These are phyloP conservation scores for Caenorhabditis tropicalis DNA, from an alignment of 1,140 invertebrate species.

Conservation along the genomic window DNA sequence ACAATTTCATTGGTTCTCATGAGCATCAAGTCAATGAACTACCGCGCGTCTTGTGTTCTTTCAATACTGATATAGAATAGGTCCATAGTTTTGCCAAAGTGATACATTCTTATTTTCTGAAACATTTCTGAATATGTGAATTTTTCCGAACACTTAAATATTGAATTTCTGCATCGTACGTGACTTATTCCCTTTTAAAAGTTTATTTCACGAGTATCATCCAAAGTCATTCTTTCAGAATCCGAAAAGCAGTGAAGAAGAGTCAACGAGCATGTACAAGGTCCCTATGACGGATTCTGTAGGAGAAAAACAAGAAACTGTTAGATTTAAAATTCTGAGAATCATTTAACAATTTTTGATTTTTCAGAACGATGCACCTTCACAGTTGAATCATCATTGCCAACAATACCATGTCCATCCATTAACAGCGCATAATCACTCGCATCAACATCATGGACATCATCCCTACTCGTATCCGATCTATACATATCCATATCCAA, in stretches of 20 bases:
- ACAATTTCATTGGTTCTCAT: background rate
- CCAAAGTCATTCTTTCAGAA: no score
- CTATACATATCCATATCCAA: slow-evolving; percentile 16
- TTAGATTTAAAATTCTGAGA: background rate
- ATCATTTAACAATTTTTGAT: no score
- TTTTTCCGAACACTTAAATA: no score
- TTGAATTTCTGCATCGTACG: no score
- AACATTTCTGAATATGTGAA: no score
- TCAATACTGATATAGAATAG: no score
- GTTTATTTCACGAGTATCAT: no score
- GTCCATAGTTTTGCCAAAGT: no score
- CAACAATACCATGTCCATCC: background rate
- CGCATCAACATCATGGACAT: background rate
- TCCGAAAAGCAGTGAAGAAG: background rate
- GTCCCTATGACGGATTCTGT: background rate
- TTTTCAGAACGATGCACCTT: background rate
- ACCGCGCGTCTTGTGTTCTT: no score
- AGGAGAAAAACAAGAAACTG: background rate
- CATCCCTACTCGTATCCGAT: slow-evolving; percentile 10
- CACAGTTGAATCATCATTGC: background rate
- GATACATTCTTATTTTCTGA: no score
- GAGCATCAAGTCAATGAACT: background rate
- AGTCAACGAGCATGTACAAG: background rate
- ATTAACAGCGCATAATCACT: background rate
- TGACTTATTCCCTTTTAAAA: no score